These are phyloP conservation scores for Pterobdella sp. DNA, from an alignment of 2,888 invertebrate genomes.

Conservation along the genomic window DNA sequence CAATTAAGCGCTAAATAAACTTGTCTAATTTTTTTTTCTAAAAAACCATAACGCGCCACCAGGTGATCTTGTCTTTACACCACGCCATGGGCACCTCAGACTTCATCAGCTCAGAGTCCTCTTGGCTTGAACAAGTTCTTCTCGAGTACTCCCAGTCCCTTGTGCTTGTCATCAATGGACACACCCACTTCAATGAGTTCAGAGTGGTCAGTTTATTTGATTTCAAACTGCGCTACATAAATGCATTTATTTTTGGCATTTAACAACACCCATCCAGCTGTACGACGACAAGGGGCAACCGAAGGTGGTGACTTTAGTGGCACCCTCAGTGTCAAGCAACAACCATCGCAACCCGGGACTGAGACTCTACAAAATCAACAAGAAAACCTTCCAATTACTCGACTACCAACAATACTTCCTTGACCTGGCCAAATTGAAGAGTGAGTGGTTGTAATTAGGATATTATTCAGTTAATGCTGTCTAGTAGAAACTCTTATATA, in stretches of 20 bases:
- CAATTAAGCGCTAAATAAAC: no score
- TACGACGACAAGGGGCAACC: constrained; percentile 27
- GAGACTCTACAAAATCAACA: constrained; percentile 37
- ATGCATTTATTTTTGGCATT: not conserved
- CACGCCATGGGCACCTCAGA: constrained; percentile 34
- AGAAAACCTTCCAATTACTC: constrained; percentile 34
- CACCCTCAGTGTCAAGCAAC: constrained; percentile 29
- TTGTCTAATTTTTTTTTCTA: no score
- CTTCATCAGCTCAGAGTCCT: constrained; percentile 24
- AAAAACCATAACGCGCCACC: no score
- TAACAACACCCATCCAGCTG: constrained; percentile 11
- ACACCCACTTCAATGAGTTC: constrained; percentile 37
- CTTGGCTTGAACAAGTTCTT: constrained; percentile 28
- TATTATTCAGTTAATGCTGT: no score
- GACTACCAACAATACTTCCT: constrained; percentile 41
- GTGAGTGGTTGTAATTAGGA: no score
- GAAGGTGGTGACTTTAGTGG: constrained; percentile 17
- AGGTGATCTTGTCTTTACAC: constrained; percentile 36
- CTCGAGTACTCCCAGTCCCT: constrained; percentile 33
- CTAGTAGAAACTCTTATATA: no score
- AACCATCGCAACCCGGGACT: constrained; percentile 32
- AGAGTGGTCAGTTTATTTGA: constrained; percentile 31
- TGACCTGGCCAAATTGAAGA: constrained; percentile 25
- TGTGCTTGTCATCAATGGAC: constrained; percentile 35
- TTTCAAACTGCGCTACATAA: no score